phyloP scores from a whole-genome alignment of 2,797 vertebrate genomes.

The Premnoplex brunnescens region DNA sequence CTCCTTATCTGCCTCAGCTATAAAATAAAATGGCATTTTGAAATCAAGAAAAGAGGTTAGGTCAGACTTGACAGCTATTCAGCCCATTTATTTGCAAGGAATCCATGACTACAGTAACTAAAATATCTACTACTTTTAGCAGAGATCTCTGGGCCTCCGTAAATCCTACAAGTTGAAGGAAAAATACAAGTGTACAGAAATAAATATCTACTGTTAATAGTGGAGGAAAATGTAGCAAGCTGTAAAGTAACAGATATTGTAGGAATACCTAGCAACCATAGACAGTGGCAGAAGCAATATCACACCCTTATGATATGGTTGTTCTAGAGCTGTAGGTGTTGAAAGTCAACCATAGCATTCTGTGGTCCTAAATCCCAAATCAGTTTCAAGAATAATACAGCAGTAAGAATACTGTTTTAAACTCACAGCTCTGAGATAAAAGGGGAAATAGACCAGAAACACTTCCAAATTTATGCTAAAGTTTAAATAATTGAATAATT shows the following conservation, averaged over 20 bases:
- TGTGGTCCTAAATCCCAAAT: background rate
- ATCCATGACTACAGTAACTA: background rate
- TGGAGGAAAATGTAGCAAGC: background rate
- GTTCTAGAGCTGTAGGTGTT: background rate
- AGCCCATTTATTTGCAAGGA: background rate
- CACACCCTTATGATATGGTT: background rate
- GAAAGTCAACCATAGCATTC: background rate
- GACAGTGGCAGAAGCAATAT: background rate
- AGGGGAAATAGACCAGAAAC: background rate
- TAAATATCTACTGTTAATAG: background rate
- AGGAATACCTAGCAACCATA: background rate
- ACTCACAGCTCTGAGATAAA: background rate
- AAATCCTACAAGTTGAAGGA: background rate
- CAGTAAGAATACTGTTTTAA: background rate
- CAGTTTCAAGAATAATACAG: background rate
- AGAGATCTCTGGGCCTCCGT: background rate
- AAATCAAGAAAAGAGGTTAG: background rate
- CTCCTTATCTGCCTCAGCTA: background rate
- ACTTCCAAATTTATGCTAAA: background rate
- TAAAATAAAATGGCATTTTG: background rate
- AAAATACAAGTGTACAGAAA: background rate
- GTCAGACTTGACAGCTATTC: background rate
- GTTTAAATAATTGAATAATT: background rate
- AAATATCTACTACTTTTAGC: background rate
- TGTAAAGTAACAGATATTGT: background rate